phyloP scores from a whole-genome alignment of 2,113 vertebrate species.

The Drymodes brunneopygia region DNA sequence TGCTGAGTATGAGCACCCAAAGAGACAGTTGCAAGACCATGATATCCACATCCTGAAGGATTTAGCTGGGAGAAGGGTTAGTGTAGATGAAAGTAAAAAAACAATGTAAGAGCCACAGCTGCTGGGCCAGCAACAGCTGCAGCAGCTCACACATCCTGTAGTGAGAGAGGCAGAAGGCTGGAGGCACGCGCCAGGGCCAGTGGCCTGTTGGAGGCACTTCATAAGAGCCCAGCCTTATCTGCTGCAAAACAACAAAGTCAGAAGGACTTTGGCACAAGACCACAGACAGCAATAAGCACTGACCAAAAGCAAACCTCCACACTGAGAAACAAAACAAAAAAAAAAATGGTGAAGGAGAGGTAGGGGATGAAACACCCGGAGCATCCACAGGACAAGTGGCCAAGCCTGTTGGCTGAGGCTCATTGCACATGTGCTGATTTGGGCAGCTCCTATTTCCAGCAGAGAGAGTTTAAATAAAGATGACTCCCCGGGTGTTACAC shows the following conservation, averaged over 20 bases:
- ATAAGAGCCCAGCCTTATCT: background rate
- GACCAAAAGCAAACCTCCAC: background rate
- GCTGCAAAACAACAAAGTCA: background rate
- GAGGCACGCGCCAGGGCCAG: background rate
- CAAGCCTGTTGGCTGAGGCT: background rate
- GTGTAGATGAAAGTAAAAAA: background rate
- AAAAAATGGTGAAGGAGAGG: background rate
- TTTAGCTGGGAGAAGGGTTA: background rate
- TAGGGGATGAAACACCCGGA: background rate
- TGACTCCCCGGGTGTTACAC: background rate
- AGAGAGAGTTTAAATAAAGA: background rate
- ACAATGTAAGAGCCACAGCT: background rate
- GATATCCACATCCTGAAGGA: background rate
- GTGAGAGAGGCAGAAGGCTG: background rate
- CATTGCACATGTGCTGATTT: background rate
- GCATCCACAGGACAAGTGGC: background rate
- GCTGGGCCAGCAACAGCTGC: conserved; percentile 30
- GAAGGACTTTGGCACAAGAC: background rate
- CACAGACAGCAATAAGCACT: background rate
- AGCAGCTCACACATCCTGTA: background rate
- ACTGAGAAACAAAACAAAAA: background rate
- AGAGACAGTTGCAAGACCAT: background rate
- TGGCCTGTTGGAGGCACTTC: background rate
- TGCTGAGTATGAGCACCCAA: background rate
- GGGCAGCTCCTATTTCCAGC: background rate